Percentiles rank a stretch among this genome's conserved stretches.
Conservation (phyloP, 2,888 invertebrate genomes). For the Itoplectis maculator region DNA sequence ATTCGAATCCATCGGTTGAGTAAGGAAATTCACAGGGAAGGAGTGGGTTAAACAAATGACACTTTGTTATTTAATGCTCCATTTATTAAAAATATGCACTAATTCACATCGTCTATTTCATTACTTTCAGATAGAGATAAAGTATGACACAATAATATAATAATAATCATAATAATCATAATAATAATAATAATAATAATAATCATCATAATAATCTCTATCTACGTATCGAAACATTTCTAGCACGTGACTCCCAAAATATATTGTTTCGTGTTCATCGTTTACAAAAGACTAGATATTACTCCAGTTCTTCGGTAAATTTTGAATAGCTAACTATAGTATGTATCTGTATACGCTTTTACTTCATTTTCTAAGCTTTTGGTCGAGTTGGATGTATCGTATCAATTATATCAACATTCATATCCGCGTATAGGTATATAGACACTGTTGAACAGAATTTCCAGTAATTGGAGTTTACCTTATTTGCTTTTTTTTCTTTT, state of each 20-base stretch:
- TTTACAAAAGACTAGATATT: constrained; percentile 79
- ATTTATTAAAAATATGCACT: constrained; percentile 84
- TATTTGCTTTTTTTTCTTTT: constrained; percentile 17
- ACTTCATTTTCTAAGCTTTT: constrained; percentile 60
- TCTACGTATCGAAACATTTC: constrained; percentile 79
- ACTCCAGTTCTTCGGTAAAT: constrained; percentile 73
- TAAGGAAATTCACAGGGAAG: not conserved
- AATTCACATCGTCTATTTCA: constrained; percentile 82
- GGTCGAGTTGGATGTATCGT: constrained; percentile 64
- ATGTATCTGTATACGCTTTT: constrained; percentile 62
- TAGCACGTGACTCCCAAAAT: constrained; percentile 80
- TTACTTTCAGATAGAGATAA: constrained; percentile 82
- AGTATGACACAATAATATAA: constrained; percentile 76
- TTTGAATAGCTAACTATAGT: constrained; percentile 77
- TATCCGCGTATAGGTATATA: constrained; percentile 57
- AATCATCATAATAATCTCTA: constrained; percentile 78
- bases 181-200: constrained; percentile 10
- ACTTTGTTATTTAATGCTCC: constrained; percentile 80
- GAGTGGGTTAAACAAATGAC: constrained; percentile 23
- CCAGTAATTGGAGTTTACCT: constrained; percentile 32
- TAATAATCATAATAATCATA: constrained; percentile 62
- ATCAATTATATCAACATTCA: constrained; percentile 63
- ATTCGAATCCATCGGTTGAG: not conserved
- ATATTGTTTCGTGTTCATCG: constrained; percentile 76
- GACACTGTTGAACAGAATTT: constrained; percentile 54